Percentiles rank a stretch among this genome's conserved stretches.
phyloP scores from a whole-genome alignment of 64 coral and sea anemone species.

The Anthopleura sola region DNA sequence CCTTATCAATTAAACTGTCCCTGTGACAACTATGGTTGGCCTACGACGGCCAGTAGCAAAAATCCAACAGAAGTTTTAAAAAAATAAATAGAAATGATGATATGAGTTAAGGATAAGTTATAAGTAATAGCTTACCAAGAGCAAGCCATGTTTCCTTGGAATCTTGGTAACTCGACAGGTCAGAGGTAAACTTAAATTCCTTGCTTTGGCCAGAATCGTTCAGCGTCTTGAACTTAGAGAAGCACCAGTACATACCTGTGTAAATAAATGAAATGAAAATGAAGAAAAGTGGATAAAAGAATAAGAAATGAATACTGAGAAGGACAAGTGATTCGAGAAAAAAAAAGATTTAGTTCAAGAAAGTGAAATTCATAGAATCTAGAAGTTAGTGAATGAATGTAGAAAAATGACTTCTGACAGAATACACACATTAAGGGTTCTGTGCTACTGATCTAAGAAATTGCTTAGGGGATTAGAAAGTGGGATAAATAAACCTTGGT shows the following conservation, averaged over 20 bases:
- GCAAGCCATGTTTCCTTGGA: slow-evolving; percentile 93
- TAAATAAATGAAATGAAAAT: neutral
- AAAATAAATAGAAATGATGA: too few species aligned
- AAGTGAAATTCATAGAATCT: neutral
- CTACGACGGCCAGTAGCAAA: too few species aligned
- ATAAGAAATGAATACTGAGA: neutral
- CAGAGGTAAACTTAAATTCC: slow-evolving; percentile 61
- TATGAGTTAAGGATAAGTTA: too few species aligned
- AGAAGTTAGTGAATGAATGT: neutral
- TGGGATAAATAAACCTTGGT: too few species aligned
- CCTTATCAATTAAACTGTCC: too few species aligned
- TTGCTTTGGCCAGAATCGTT: slow-evolving; percentile 64
- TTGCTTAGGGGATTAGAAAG: too few species aligned
- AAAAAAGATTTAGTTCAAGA: neutral
- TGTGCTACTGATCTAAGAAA: too few species aligned
- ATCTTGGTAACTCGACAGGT: slow-evolving; percentile 59
- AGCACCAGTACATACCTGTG: slow-evolving; percentile 83
- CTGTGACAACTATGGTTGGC: too few species aligned
- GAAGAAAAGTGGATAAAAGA: neutral
- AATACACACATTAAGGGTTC: too few species aligned
- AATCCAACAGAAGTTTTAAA: too few species aligned
- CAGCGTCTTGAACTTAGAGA: slow-evolving; percentile 76
- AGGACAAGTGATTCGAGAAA: too few species aligned
- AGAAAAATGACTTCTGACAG: too few species aligned
- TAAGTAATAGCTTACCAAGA: slow-evolving; percentile 53